These are phyloP conservation scores for Channa maculata DNA, from an alignment of 2,113 vertebrate species.

Conservation along the genomic window DNA sequence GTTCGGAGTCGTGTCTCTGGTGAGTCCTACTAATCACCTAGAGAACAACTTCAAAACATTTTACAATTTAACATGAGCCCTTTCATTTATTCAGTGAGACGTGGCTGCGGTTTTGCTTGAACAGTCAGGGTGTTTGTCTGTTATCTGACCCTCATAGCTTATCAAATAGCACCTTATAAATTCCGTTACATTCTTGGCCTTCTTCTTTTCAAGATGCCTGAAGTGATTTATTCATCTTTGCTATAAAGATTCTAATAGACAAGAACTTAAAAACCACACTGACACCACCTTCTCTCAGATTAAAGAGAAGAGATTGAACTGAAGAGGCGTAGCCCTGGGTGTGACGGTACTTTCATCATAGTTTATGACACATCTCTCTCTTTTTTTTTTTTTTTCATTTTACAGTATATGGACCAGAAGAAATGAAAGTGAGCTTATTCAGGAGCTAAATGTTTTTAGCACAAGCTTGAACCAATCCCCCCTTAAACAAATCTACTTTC, in stretches of 20 bases:
- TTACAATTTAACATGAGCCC: conserved; percentile 2
- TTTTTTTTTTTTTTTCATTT: not conserved
- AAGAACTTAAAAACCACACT: not conserved
- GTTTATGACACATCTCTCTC: not conserved
- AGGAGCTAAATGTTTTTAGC: not conserved
- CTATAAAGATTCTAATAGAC: not conserved
- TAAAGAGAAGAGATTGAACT: not conserved
- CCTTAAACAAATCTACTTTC: not conserved
- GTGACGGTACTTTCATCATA: not conserved
- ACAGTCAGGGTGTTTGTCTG: conserved; percentile 23
- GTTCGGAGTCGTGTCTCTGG: conserved; percentile 11
- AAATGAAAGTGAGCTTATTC: not conserved
- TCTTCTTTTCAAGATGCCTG: not conserved
- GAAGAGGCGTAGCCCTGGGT: not conserved
- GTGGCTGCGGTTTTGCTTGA: not conserved
- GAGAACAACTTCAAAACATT: conserved; percentile 1
- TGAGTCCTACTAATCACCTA: conserved; percentile 4
- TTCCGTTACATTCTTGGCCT: conserved; percentile 1
- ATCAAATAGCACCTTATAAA: conserved; percentile 15
- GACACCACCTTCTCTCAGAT: not conserved
- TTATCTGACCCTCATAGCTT: conserved; percentile 5
- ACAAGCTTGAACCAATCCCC: not conserved
- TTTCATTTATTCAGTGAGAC: not conserved
- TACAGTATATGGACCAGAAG: not conserved
- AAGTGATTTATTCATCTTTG: conserved; percentile 16